phyloP scores from a whole-genome alignment of 2,888 invertebrate species.

The Caenorhabditis angaria region DNA sequence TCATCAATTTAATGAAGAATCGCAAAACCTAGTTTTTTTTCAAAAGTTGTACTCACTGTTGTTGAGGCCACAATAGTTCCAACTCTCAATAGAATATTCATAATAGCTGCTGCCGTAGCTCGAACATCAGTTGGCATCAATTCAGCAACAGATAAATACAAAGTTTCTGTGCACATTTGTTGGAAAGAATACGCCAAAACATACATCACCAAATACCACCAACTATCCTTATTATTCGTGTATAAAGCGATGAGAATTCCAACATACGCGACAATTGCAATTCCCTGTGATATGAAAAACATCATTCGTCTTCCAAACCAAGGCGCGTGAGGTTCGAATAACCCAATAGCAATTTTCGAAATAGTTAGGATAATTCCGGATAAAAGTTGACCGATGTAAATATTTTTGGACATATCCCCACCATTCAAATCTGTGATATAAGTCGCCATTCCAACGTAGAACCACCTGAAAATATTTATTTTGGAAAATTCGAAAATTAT shows the following conservation, averaged over 20 bases:
- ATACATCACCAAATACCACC: conserved; percentile 20
- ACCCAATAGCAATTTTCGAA: conserved; percentile 31
- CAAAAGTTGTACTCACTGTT: conserved; percentile 20
- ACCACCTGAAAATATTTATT: conserved; percentile 14
- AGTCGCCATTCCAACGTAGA: conserved; percentile 33
- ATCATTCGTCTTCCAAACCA: conserved; percentile 33
- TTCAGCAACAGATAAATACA: conserved; percentile 32
- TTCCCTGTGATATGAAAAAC: conserved; percentile 27
- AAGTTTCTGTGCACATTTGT: conserved; percentile 33
- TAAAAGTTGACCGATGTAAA: conserved; percentile 39
- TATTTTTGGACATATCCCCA: conserved; percentile 38
- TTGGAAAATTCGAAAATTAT: background rate
- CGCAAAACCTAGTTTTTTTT: no score
- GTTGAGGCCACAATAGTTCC: conserved; percentile 29
- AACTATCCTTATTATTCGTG: conserved; percentile 12
- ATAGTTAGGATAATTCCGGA: conserved; percentile 27
- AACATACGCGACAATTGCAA: conserved; percentile 31
- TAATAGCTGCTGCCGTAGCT: conserved; percentile 25
- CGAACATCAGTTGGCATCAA: conserved; percentile 44
- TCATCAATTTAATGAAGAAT: no score
- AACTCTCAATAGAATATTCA: conserved; percentile 30
- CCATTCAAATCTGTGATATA: conserved; percentile 44
- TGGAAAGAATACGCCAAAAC: conserved; percentile 33
- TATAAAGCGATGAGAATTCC: conserved; percentile 20
- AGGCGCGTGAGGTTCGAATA: conserved; percentile 25